A percentile compares a stretch with the other conserved stretches of the same genome.
These are phyloP conservation scores for Drosophila gunungcola DNA, from an alignment of 1,140 invertebrate species.

Conservation along the genomic window DNA sequence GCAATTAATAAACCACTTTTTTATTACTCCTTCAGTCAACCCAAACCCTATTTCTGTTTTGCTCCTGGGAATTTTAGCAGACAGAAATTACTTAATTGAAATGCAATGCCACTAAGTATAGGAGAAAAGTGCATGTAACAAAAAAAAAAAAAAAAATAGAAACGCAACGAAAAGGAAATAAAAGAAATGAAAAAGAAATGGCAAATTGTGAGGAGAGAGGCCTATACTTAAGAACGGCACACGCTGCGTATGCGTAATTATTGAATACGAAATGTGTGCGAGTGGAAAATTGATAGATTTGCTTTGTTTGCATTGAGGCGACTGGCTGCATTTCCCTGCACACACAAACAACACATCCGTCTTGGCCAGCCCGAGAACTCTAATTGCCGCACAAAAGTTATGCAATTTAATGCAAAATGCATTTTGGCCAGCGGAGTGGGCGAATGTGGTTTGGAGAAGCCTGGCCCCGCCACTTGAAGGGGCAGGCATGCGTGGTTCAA, in stretches of 20 bases:
- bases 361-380: conserved; percentile 37
- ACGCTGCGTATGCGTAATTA: conserved; percentile 70
- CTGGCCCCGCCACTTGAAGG: conserved; percentile 57
- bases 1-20: conserved; percentile 57
- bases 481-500: conserved; percentile 70
- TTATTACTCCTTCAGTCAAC: conserved; percentile 9
- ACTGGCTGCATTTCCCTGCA: conserved; percentile 45
- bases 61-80: conserved; percentile 75
- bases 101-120: conserved; percentile 51
- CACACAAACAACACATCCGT: conserved; percentile 31
- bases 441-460: conserved; percentile 7
- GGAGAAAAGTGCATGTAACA: conserved; percentile 18
- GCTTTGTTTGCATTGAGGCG: conserved; percentile 46
- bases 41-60: conserved; percentile 7
- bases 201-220: conserved; percentile 2
- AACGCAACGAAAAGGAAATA: too few relatives aligned
- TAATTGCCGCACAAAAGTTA: conserved; percentile 80
- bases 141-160: conserved; percentile 13
- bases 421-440: conserved; percentile 16
- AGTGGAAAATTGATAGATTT: conserved; percentile 74
- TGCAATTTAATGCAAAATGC: conserved; percentile 82
- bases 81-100: conserved; percentile 80
- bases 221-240: conserved; percentile 44
- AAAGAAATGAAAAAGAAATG: conserved; percentile 32
- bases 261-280: conserved; percentile 41